Conservation (phyloP, 92 coral and sea anemone genomes). For the Micromussa lordhowensis region DNA sequence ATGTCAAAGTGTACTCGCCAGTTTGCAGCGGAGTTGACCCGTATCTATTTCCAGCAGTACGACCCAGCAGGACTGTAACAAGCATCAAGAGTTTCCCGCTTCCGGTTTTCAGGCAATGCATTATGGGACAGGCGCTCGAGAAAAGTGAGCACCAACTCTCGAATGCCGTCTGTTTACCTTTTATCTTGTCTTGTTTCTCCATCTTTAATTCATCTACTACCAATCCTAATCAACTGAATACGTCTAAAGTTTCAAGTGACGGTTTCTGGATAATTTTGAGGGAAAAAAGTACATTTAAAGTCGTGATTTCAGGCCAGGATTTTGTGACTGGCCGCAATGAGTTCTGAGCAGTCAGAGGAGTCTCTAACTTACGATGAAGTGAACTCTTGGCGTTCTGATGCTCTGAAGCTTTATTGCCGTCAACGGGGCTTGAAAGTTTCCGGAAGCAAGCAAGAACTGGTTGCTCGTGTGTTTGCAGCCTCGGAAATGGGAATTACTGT, state of each 20-base stretch:
- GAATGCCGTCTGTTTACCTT: slow-evolving; percentile 23
- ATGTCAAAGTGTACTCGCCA: too few species aligned
- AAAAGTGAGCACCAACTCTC: too few species aligned
- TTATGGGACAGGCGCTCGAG: too few species aligned
- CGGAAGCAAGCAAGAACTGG: slow-evolving; percentile 42
- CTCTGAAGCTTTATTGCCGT: too few species aligned
- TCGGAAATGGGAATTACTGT: too few species aligned
- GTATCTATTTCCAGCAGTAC: too few species aligned
- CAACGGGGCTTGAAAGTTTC: slow-evolving; percentile 27
- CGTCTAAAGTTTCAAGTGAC: too few species aligned
- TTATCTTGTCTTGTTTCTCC: slow-evolving; percentile 7
- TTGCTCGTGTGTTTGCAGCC: slow-evolving; percentile 53
- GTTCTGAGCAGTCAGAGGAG: slow-evolving; percentile 12
- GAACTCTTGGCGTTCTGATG: background rate
- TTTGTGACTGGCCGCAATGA: too few species aligned
- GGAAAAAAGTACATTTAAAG: slow-evolving; percentile 18
- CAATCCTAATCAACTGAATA: slow-evolving; percentile 6
- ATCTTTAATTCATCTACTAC: slow-evolving; percentile 17
- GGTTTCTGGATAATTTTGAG: slow-evolving; percentile 8
- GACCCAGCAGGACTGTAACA: too few species aligned
- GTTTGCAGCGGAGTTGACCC: too few species aligned
- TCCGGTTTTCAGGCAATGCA: too few species aligned
- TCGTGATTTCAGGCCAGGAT: slow-evolving; percentile 17
- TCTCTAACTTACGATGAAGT: slow-evolving; percentile 32
- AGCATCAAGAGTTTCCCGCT: too few species aligned